phyloP scores from a whole-genome alignment of 2,113 vertebrate genomes.

The Tragelaphus buxtoni region DNA sequence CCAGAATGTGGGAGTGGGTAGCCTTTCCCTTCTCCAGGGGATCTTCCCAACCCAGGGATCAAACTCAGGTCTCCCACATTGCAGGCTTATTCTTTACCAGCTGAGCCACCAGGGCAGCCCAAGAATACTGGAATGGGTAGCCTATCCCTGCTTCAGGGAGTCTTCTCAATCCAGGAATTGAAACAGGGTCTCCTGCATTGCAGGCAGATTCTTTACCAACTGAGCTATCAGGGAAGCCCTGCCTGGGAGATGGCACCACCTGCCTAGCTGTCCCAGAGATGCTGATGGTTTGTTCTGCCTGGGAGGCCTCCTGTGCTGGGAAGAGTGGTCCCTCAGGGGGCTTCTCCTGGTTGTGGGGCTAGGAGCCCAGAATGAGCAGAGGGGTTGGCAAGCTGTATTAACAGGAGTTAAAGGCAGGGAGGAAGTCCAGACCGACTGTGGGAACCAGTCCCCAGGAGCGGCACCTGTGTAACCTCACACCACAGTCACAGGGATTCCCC shows the following conservation, averaged over 20 bases:
- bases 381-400: not conserved
- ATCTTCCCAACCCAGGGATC: not conserved
- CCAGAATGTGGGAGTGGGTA: not conserved
- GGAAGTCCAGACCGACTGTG: not conserved
- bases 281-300: not conserved
- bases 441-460: rapidly evolving
- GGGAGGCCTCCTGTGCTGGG: not conserved
- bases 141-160: not conserved
- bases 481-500: not conserved
- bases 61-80: rapidly evolving
- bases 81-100: not conserved
- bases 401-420: not conserved
- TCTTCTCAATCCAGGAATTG: rapidly evolving
- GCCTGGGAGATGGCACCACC: not conserved
- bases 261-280: not conserved
- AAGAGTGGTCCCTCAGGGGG: not conserved
- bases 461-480: not conserved
- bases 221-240: not conserved
- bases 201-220: not conserved
- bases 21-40: not conserved
- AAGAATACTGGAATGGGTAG: not conserved
- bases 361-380: not conserved
- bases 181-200: not conserved
- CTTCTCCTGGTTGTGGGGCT: not conserved
- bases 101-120: not conserved